Evolutionary conservation across 1,140 invertebrate species (phyloP), one percentile per base, ranked within the genome.

Genomic region (Drosophila tropicalis): DNA sequence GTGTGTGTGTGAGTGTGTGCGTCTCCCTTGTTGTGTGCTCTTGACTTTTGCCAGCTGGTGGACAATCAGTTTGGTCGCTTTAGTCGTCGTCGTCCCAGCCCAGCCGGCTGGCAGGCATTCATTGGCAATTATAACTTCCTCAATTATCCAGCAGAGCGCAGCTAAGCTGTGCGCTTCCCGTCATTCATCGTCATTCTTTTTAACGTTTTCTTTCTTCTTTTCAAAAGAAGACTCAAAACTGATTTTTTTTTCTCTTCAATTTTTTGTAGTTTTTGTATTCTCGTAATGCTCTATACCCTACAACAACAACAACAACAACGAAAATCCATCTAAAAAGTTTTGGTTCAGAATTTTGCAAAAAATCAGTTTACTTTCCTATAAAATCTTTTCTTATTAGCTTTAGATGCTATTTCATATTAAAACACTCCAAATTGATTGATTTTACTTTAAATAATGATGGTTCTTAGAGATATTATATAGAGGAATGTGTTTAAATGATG

Each of bases 81-180:
- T 13, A n/a, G 36, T 51, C 40, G 62, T 40, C 54, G 17, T 51
- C 44, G 29, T 4, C n/a, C 44, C 44, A 19, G 19, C 44, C 25
- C 61, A 29, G 62, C 39, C 32, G 70, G 57, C 70, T 73, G 78
- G 68, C 68, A 68, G 81, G 81, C 80, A 78, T 90, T 89, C 89
- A 89, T 90, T 90, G 86, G 90, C 83, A 91, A 91, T 91, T 91
- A 91, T 91, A 91, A 91, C 90, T 90, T 91, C 90, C 90, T 91
- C 90, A 91, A 91, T 91, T 91, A 91, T 90, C 80, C 90, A 76
- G 54, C 77, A 67, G 79, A 81, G 79, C 70, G 70, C 73, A 76
- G 83, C 83, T 86, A 87, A 86, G 83, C 83, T 87, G 83, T 89
- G 83, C 83, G 89, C 80, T 90, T 90, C 84, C 84, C 84, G 84